phyloP scores from a whole-genome alignment of 1,140 invertebrate genomes.

The Trichonephila clavata region DNA sequence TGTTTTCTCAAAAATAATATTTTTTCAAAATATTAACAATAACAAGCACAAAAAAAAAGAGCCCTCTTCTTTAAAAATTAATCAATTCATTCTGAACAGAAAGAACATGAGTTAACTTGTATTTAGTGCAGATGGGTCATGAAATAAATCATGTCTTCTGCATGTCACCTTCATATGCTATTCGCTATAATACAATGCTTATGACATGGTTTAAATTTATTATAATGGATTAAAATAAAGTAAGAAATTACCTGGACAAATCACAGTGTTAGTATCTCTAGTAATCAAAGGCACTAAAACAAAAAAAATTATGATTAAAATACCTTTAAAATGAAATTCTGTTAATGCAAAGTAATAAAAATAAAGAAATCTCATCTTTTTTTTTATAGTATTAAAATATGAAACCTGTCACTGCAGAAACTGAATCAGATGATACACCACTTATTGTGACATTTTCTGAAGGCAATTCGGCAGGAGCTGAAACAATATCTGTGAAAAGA shows the following conservation, averaged over 20 bases:
- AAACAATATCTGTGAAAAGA: constrained; percentile 59
- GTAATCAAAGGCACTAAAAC: constrained; percentile 54
- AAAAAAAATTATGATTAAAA: not conserved
- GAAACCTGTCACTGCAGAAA: constrained; percentile 51
- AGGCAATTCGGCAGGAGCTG: constrained; percentile 62
- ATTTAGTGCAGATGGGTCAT: too few relatives aligned
- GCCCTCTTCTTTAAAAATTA: too few relatives aligned
- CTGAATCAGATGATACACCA: constrained; percentile 23
- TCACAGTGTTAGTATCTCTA: not conserved
- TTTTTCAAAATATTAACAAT: too few relatives aligned
- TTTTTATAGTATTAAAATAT: not conserved
- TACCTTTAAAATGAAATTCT: not conserved
- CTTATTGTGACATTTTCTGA: constrained; percentile 5
- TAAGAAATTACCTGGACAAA: constrained; percentile 35
- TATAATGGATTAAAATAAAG: not conserved
- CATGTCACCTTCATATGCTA: too few relatives aligned
- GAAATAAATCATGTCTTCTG: too few relatives aligned
- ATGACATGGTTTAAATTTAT: not conserved
- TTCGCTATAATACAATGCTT: too few relatives aligned
- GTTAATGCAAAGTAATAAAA: not conserved
- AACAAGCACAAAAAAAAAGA: too few relatives aligned
- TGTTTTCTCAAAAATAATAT: too few relatives aligned
- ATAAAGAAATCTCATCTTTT: not conserved
- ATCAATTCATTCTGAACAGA: too few relatives aligned
- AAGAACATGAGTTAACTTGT: too few relatives aligned